Evolutionary conservation across 2,888 invertebrate species (phyloP).

Genomic region (Ariolimax columbianus): DNA sequence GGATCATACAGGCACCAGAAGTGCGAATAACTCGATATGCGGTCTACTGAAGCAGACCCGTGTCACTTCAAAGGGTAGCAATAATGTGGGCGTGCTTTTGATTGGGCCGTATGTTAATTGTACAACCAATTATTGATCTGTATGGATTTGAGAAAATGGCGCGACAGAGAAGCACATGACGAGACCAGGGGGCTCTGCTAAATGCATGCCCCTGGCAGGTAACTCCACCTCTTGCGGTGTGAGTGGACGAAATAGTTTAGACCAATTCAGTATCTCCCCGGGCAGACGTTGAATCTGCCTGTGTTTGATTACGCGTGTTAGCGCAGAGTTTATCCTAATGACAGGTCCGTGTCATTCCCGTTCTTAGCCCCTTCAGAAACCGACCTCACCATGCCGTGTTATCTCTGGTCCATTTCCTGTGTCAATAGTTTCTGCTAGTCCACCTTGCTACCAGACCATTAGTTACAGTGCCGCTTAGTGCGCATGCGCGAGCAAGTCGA

Average conservation of each 20-base stretch:
- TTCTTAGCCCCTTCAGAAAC: neutral
- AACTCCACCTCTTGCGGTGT: neutral
- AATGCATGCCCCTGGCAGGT: neutral
- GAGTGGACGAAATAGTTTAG: neutral
- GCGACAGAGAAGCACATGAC: neutral
- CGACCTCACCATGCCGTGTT: neutral
- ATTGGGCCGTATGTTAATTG: neutral
- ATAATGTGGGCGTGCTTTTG: neutral
- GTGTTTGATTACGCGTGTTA: neutral
- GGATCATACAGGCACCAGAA: too few species aligned
- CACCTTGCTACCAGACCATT: slow-evolving; percentile 8
- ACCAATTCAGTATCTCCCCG: neutral
- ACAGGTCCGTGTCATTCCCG: neutral
- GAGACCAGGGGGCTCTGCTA: neutral
- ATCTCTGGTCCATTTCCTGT: slow-evolving; percentile 8
- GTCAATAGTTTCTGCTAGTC: slow-evolving; percentile 18
- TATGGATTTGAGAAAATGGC: neutral
- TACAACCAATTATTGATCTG: neutral
- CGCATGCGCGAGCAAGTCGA: slow-evolving; percentile 28
- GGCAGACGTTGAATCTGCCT: neutral
- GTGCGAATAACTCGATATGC: too few species aligned
- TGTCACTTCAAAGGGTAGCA: too few species aligned
- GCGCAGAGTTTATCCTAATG: slow-evolving; percentile 1
- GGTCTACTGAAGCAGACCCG: too few species aligned
- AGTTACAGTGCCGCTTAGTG: slow-evolving; percentile 22